Base-by-base conservation (phyloP, 2,888 invertebrate genomes). In the Caenorhabditis doughertyi region DNA sequence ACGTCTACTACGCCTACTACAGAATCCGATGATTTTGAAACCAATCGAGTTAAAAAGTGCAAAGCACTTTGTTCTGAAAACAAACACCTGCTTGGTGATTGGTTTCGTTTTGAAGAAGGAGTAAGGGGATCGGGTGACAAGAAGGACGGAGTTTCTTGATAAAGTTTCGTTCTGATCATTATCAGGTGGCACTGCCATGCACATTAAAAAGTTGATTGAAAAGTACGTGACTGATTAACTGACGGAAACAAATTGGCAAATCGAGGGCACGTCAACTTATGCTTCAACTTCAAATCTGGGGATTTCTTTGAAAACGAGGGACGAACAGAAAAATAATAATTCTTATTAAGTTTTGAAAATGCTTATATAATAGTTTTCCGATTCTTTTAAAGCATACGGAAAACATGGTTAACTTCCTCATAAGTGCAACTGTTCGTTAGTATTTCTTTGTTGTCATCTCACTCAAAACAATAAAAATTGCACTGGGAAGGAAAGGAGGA, bases 81-180 rank as follows among this genome's bases (percentile, higher is more conserved):
- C 35, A 65, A 65, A 65, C 72, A 73, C 72, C 72, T 73, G 72
- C 18, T 44, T 55, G 72, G 39, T 73, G 72, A 73, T 73, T 73
- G 72, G 64, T 44, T 51, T 21, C 35, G 8, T 7, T 16, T 47
- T 2, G 44, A 47, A 18, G 8, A 29, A 29, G 27, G 13, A 29
- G 1, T 3, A 64, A 29, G 39, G 65, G 55, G 68, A 42, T 58
- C 64, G 64, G n/a, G 64, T 62, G 72, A 49, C 60, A 72, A 60
- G 55, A 29, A 18, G n/a, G 47, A 42, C 42, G 16, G 16, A 29
- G 27, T 73, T 73, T 55, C 55, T 73, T 44, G 13, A 64, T 64
- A 64, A 73, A 53, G 72, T 65, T 65, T 65, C 72, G 42, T 62
- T 62, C 29, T 53, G 60, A 72, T 62, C 64, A 47, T 44, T 73